These are phyloP conservation scores for Cheumatopsyche charites DNA, from an alignment of 1,140 invertebrate genomes.

Conservation along the genomic window DNA sequence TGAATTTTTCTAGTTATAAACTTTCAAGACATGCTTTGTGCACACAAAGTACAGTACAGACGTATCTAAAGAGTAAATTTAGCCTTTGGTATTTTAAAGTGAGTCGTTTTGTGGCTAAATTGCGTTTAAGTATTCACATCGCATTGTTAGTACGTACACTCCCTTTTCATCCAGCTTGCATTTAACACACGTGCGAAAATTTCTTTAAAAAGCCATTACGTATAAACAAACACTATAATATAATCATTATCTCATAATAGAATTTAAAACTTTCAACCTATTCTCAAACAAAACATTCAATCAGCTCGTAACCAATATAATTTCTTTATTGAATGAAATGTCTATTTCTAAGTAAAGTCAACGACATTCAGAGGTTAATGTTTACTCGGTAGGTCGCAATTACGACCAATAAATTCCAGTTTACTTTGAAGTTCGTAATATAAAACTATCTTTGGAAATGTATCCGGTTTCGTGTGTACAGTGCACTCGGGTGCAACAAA, in stretches of 20 bases:
- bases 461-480: too few relatives aligned
- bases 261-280: too few relatives aligned
- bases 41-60: neutral
- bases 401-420: neutral
- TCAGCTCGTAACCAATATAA: too few relatives aligned
- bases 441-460: neutral
- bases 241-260: too few relatives aligned
- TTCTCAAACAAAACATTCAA: too few relatives aligned
- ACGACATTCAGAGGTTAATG: neutral
- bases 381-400: neutral
- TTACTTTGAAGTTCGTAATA: neutral
- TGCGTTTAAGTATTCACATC: slow-evolving; percentile 28
- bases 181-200: slow-evolving; percentile 9
- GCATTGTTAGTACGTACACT: slow-evolving; percentile 34
- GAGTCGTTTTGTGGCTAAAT: slow-evolving; percentile 15
- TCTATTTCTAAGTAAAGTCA: neutral
- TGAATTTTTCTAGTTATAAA: too few relatives aligned
- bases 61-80: slow-evolving; percentile 1
- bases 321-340: neutral
- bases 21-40: too few relatives aligned
- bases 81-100: slow-evolving; percentile 30
- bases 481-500: too few relatives aligned
- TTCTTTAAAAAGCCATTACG: neutral
- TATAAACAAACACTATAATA: neutral
- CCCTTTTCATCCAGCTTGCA: slow-evolving; percentile 25